Evolutionary conservation across 2,797 vertebrate species (phyloP).

Genomic region (Scyliorhinus canicula): DNA sequence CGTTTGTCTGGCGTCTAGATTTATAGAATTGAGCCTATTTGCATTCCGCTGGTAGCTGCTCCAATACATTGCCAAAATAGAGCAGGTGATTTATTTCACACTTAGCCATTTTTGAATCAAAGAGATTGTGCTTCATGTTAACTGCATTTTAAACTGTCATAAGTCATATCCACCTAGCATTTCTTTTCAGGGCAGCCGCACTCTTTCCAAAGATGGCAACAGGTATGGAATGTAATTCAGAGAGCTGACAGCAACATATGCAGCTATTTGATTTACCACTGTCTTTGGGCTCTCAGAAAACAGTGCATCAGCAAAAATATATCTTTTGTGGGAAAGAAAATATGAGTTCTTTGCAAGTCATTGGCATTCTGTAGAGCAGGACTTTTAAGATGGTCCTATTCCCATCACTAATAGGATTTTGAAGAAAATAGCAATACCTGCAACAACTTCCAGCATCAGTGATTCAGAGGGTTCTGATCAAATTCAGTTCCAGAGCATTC

Average conservation of each 20-base stretch:
- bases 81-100: constrained; percentile 27
- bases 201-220: background rate
- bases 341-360: background rate
- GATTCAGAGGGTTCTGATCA: background rate
- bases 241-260: background rate
- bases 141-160: constrained; percentile 2
- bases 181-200: background rate
- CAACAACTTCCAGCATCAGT: background rate
- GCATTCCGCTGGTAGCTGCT: background rate
- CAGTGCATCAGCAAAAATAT: constrained; percentile 15
- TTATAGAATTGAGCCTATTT: background rate
- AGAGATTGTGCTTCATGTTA: constrained; percentile 17
- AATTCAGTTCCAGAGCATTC: background rate
- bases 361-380: constrained; percentile 23
- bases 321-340: background rate
- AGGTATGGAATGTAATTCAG: constrained; percentile 25
- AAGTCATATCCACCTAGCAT: background rate
- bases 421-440: background rate
- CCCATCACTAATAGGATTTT: background rate
- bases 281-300: background rate
- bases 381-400: background rate
- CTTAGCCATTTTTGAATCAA: constrained; percentile 7
- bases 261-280: background rate
- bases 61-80: background rate
- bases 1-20: constrained; percentile 11